Conservation (phyloP, 2,888 invertebrate species). For the Formica aserva region DNA sequence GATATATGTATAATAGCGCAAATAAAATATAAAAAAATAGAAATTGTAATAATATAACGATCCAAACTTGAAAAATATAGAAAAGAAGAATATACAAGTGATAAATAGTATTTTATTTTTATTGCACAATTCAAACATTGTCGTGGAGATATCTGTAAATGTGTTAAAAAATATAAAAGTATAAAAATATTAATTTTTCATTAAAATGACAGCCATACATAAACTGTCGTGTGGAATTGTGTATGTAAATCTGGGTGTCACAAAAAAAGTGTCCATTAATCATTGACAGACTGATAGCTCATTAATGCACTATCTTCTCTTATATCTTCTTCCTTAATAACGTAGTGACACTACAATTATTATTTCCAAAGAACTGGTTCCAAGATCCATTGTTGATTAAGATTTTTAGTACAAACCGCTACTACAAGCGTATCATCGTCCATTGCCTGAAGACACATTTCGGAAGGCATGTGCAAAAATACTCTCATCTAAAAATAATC, state of each 20-base stretch:
- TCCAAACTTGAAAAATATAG: background rate
- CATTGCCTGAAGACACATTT: conserved; percentile 88
- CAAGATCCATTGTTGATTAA: conserved; percentile 90
- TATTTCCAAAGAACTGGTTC: conserved; percentile 90
- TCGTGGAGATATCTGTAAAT: background rate
- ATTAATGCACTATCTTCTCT: conserved; percentile 5
- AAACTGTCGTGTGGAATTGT: background rate
- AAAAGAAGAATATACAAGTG: background rate
- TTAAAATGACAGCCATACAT: background rate
- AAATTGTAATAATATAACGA: background rate
- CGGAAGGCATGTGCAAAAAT: conserved; percentile 87
- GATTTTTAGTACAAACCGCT: conserved; percentile 87
- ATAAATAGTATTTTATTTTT: conserved; percentile 5
- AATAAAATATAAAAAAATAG: background rate
- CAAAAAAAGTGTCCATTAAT: conserved; percentile 2
- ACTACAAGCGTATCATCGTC: conserved; percentile 87
- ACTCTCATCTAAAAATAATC: conserved; percentile 85
- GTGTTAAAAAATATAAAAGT: conserved; percentile 32
- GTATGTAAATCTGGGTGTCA: background rate
- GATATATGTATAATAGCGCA: too few relatives aligned
- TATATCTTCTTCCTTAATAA: conserved; percentile 5
- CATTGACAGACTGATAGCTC: background rate
- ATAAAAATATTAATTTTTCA: conserved; percentile 25
- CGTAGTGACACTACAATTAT: conserved; percentile 51
- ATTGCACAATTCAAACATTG: background rate